Evolutionary conservation across 2,113 vertebrate genomes (phyloP).

Genomic region (Todiramphus saurophagus): DNA sequence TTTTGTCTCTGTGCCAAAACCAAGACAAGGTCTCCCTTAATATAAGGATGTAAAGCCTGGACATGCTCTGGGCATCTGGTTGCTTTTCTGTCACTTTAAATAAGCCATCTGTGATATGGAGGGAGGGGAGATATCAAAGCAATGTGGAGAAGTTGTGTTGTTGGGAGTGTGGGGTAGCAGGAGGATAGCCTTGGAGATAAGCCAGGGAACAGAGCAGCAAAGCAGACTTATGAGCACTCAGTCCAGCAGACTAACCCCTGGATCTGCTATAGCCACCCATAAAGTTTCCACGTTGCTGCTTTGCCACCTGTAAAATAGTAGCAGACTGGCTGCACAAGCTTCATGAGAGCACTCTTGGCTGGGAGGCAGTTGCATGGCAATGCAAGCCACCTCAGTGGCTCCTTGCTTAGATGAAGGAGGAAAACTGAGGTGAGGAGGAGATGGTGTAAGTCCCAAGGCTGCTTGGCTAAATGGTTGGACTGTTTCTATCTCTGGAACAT

Average conservation of each 20-base stretch:
- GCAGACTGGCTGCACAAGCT: neutral
- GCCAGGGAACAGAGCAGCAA: neutral
- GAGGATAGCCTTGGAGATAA: neutral
- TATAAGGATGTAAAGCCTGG: neutral
- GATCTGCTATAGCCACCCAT: neutral
- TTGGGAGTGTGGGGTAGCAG: neutral
- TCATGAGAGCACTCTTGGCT: neutral
- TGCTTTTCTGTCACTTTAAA: neutral
- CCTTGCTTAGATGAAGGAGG: neutral
- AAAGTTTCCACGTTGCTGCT: neutral
- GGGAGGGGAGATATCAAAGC: neutral
- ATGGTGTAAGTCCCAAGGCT: neutral
- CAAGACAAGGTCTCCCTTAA: neutral
- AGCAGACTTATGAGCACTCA: fast-evolving
- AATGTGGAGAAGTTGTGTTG: neutral
- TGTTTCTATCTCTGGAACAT: neutral
- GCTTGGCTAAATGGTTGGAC: neutral
- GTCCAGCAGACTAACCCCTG: neutral
- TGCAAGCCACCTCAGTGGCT: neutral
- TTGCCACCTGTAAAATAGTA: neutral
- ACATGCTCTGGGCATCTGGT: neutral
- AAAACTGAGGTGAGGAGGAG: neutral
- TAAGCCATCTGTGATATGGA: neutral
- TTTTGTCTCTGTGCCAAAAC: neutral
- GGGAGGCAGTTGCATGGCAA: neutral